Evolutionary conservation across 2,888 invertebrate genomes (phyloP), one percentile per base, ranked within the genome.

Genomic region (Ochropleura plecta): DNA sequence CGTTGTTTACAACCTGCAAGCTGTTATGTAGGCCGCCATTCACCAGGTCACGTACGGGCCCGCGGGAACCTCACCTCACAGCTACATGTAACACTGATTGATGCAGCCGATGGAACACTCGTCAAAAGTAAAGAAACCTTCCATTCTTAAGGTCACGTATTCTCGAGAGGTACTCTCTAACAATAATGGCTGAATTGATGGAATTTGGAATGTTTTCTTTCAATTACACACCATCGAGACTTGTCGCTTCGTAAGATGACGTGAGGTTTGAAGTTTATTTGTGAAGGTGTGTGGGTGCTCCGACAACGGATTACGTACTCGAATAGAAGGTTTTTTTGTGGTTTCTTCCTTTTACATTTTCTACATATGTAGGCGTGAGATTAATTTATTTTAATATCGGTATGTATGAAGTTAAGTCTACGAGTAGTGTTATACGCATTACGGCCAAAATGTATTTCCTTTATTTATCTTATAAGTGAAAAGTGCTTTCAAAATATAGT

Each of bases 1-100:
- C 83, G 85, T 86, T 95, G 95, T 96, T 95, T 94, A 96, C 96
- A 96, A 96, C 96, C 95, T 96, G 96, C 94, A 89, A 90, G 88
- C 90, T 87, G 90, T 92, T 90, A 85, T 86, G 79, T 82, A 77
- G 75, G 91, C 94, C 94, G 94, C 93, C 93, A 90, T 96, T 96
- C 91, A 95, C 82, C 70, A 30, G 67, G 94, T 96, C 96, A 96
- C 96, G 96, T 96, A 88, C 94, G 88, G 87, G 86, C 89, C 78
- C 73, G 68, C 89, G 89, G 91, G 89, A 88, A 91, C 91, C 44
- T 44, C 44, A 44, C 4, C 88, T 92, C 92, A 90, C 93, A 89
- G 88, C 84, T 88, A 90, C 88, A 90, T 92, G 91, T 90, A 92
- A 90, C 90, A 88, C 89, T 90, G 89, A 93, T 94, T 92, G 93